phyloP scores from a whole-genome alignment of 2,888 invertebrate species.

The Drosophila lutescens region DNA sequence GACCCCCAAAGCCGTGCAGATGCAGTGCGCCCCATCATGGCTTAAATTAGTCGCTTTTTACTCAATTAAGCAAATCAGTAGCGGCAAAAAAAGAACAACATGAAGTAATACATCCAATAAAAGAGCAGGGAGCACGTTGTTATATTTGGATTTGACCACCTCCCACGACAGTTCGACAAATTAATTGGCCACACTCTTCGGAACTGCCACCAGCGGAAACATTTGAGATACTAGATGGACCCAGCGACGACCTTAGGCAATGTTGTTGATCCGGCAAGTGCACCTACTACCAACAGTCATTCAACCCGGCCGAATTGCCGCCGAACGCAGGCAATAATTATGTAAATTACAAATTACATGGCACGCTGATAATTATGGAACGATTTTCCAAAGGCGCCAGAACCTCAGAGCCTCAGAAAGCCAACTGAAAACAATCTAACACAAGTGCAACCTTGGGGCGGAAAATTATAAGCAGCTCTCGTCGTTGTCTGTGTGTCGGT shows the following conservation, averaged over 20 bases:
- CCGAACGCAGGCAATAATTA: slow-evolving; percentile 55
- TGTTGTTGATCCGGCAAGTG: slow-evolving; percentile 63
- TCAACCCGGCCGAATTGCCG: slow-evolving; percentile 37
- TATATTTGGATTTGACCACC: slow-evolving; percentile 22
- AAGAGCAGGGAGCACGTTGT: slow-evolving; percentile 9
- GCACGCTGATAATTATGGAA: slow-evolving; percentile 74
- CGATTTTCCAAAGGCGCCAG: slow-evolving; percentile 69
- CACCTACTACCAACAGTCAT: slow-evolving; percentile 19
- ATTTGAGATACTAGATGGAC: slow-evolving; percentile 30
- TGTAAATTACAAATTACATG: slow-evolving; percentile 78
- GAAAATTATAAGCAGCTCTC: slow-evolving; percentile 58
- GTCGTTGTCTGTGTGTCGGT: slow-evolving; percentile 5
- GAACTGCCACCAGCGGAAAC: slow-evolving; percentile 53
- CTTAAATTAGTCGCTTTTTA: slow-evolving; percentile 73
- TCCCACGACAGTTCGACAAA: slow-evolving; percentile 39
- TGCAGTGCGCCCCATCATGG: slow-evolving; percentile 57
- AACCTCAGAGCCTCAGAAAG: slow-evolving; percentile 23
- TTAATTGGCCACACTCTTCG: slow-evolving; percentile 56
- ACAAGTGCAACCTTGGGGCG: slow-evolving; percentile 67
- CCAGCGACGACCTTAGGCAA: slow-evolving; percentile 66
- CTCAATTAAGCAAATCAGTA: slow-evolving; percentile 82
- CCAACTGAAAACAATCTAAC: slow-evolving; percentile 65
- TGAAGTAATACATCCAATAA: slow-evolving; percentile 16
- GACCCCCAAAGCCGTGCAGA: slow-evolving; percentile 40
- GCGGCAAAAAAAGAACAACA: slow-evolving; percentile 20